phyloP scores from a whole-genome alignment of 2,797 vertebrate genomes.

The Hemibagrus guttatus region DNA sequence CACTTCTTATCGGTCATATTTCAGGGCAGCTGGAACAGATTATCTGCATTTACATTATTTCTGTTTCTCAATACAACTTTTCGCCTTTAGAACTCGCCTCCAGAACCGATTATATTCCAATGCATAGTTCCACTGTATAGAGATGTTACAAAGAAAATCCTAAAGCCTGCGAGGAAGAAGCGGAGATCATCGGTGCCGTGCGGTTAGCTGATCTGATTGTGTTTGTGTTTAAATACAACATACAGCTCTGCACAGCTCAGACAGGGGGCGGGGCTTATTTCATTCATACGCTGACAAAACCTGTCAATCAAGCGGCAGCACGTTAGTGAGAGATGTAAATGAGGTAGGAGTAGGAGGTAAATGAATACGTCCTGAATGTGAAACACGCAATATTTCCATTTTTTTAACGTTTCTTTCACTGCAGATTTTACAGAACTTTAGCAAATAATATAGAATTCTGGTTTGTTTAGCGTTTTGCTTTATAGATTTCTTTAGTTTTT shows the following conservation, averaged over 20 bases:
- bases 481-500: background rate
- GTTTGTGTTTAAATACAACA: background rate
- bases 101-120: too few species aligned
- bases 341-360: background rate
- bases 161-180: too few species aligned
- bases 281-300: background rate
- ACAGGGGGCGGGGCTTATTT: background rate
- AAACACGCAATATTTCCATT: background rate
- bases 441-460: background rate
- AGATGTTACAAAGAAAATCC: too few species aligned
- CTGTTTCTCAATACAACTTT: too few species aligned
- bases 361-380: background rate
- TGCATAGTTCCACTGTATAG: too few species aligned
- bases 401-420: background rate
- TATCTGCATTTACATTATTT: too few species aligned
- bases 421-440: background rate
- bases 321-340: background rate
- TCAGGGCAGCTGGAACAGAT: too few species aligned
- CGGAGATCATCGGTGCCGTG: too few species aligned
- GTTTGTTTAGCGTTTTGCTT: background rate
- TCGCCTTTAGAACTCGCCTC: too few species aligned
- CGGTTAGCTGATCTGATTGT: too few species aligned
- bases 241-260: background rate
- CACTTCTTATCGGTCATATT: too few species aligned
- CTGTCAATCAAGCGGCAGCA: background rate